Evolutionary conservation across 92 coral and sea anemone species (phyloP).

Genomic region (Muricea muricata): DNA sequence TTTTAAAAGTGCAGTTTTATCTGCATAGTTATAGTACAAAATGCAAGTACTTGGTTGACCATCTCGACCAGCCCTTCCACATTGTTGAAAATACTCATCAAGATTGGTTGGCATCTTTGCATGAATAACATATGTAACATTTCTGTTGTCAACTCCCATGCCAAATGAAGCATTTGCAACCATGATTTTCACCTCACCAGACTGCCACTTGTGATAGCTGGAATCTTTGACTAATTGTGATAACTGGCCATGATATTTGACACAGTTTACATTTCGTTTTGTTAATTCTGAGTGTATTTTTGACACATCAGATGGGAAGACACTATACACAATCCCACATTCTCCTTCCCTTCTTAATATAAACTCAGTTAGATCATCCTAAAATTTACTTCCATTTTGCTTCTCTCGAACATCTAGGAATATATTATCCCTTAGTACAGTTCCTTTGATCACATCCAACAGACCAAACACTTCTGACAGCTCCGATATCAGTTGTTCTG

Average conservation of each 20-base stretch:
- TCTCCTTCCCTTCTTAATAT: not conserved
- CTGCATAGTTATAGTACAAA: not conserved
- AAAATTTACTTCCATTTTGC: not conserved
- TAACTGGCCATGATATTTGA: slow-evolving; percentile 2
- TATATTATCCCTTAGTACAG: not conserved
- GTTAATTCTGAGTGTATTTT: not conserved
- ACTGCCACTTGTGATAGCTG: not conserved
- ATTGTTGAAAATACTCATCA: no score
- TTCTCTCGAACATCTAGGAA: not conserved
- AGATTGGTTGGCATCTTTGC: slow-evolving; percentile 21
- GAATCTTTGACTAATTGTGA: not conserved
- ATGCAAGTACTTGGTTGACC: not conserved
- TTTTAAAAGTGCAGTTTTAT: slow-evolving; percentile 20
- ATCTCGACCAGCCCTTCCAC: slow-evolving; percentile 39
- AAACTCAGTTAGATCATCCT: not conserved
- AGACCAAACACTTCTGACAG: not conserved
- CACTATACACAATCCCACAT: no score
- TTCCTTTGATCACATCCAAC: not conserved
- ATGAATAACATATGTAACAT: slow-evolving; percentile 3
- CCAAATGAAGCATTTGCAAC: slow-evolving; percentile 8
- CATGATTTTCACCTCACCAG: no score
- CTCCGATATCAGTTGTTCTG: not conserved
- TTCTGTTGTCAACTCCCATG: slow-evolving; percentile 9
- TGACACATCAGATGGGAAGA: no score
- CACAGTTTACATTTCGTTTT: not conserved